Base-by-base conservation (phyloP, 2,797 vertebrate genomes). In the Darevskia nairensis region DNA sequence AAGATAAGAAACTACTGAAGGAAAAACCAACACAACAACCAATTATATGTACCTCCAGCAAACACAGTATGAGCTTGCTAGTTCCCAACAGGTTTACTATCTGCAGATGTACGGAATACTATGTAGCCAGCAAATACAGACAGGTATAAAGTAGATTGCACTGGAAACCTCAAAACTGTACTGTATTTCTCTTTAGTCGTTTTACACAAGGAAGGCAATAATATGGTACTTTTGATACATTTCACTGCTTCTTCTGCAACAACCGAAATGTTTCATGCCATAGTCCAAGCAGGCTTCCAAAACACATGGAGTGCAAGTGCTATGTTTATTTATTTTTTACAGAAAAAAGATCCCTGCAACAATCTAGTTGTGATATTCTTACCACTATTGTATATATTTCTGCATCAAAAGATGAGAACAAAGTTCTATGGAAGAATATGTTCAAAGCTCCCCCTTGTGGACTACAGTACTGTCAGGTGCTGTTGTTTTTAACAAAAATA, bases 371-470 rank as follows among this genome's bases (percentile, higher is more conserved):
- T 35, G 23, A 25, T 71, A 72, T 71, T 85, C 46, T 25, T 72
- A 27, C n/a, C 44, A 55, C 23, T 35, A n/a, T 79, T 44, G 21
- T 78, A 69, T 80, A 32, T 1, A 68, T 87, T 66, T 87, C 72
- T 81, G 44, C 61, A 87, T 78, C 13, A 5, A 27, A n/a, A 78
- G 64, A 44, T 29, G 72, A 35, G 80, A 41, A 46, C 29, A 86
- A 80, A 72, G 25, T 17, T 68, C 3, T 17, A 44, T 6, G 21
- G 44, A 88, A 88, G 90, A 86, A 55, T 81, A 90, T 89, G 86
- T 90, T 87, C 74, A 86, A 89, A 86, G 94, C 94, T 93, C 95
- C 95, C 92, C 80, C 93, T 92, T 15, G 93, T 92, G 96, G 95
- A 80, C 9, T 19, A 72, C 17, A 55, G 25, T 72, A 15, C 27